Conservation (phyloP, 2,888 invertebrate genomes). For the Spilosoma lubricipeda region DNA sequence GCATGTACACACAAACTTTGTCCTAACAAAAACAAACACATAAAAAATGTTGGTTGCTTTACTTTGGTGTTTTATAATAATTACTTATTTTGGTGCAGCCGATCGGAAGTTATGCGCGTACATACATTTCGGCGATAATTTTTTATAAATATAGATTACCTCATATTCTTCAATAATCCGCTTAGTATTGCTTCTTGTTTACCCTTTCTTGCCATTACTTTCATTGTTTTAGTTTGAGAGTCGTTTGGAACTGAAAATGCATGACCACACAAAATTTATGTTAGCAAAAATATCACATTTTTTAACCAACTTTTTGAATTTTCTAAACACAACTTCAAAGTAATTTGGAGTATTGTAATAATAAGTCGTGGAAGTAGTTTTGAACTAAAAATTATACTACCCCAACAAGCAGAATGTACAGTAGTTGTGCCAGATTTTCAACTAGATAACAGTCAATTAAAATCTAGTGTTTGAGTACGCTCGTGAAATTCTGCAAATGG, state of each 20-base stretch:
- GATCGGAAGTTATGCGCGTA: too few relatives aligned
- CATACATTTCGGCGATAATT: too few relatives aligned
- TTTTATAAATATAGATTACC: slow-evolving; percentile 62
- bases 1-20: too few relatives aligned
- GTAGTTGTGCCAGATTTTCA: not conserved
- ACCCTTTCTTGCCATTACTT: slow-evolving; percentile 74
- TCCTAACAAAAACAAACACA: too few relatives aligned
- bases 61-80: too few relatives aligned
- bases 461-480: not conserved
- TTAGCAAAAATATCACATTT: not conserved
- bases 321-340: not conserved
- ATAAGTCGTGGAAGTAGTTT: not conserved
- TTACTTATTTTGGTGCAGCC: too few relatives aligned
- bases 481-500: not conserved
- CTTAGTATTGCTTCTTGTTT: slow-evolving; percentile 77
- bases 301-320: too few relatives aligned
- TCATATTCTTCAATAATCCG: slow-evolving; percentile 86
- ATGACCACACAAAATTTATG: not conserved
- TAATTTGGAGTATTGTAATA: not conserved
- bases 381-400: not conserved
- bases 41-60: too few relatives aligned
- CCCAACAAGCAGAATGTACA: not conserved
- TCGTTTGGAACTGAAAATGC: slow-evolving; percentile 72
- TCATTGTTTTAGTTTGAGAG: slow-evolving; percentile 76
- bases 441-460: not conserved